Evolutionary conservation across 2,113 vertebrate genomes (phyloP), one percentile per base, ranked within the genome.

Genomic region (Toxotes chatareus): DNA sequence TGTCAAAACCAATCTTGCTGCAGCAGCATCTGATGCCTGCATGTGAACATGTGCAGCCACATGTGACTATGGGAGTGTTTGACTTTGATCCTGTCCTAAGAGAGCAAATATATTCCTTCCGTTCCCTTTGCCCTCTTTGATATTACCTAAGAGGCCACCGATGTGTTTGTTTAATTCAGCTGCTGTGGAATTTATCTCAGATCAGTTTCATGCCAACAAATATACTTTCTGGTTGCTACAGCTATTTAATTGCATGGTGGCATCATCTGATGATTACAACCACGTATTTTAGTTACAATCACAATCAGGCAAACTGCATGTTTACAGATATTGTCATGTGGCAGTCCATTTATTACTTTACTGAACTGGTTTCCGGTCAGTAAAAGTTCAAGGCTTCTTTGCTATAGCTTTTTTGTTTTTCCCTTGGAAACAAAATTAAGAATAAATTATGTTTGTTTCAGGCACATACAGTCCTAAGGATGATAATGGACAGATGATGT

Each of bases 11-110:
- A 14, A 7, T 31, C 13, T 13, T 7, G 27, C 40, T 46, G 63
- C 1, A 7, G 40, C 10, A n/a, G 46, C n/a, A 31, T 32, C 46
- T 67, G 23, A 81, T 32, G 46, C 70, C 7, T 57, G 46, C 61
- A 34, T 31, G 9, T 79, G 63, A 19, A 31, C 63, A 62, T 70
- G 40, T 9, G 64, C 61, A 44, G 56, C 31, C 73, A 60, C 70
- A 66, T 76, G 49, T 46, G 73, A 36, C 32, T 21, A n/a, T 62
- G 73, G 75, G 76, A 70, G 49, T 78, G 69, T 90, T 90, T 91
- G 85, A 91, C 91, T 94, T 88, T 91, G 83, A 88, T 69, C 86
- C 79, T 36, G 82, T 77, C 81, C 84, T 81, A 46, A n/a, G 5
- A 75, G 55, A 90, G 70, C 86, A 91, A 93, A 91, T 89, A 91